A percentile compares a stretch with the other conserved stretches of the same genome.
Conservation (phyloP, 2,888 invertebrate species). For the Eurytoma californica region DNA sequence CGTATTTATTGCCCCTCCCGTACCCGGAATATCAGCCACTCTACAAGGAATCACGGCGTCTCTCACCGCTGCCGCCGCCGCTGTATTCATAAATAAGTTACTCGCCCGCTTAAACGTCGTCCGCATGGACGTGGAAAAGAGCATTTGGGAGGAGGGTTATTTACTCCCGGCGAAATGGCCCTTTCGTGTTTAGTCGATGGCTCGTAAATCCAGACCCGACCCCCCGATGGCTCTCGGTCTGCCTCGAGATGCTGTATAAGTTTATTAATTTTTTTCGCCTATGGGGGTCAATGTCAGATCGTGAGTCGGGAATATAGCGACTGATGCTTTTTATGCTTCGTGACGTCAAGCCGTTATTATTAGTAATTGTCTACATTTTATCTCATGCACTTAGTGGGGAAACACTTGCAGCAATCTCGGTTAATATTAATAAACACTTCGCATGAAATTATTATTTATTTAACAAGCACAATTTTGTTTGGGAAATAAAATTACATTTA, state of each 20-base stretch:
- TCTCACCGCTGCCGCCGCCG: not conserved
- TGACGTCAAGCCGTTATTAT: not conserved
- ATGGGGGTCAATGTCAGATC: not conserved
- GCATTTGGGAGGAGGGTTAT: slow-evolving; percentile 29
- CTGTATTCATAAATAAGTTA: slow-evolving; percentile 44
- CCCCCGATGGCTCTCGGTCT: slow-evolving; percentile 10
- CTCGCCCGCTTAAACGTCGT: slow-evolving; percentile 29
- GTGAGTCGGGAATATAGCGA: not conserved
- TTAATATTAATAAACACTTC: too few species aligned
- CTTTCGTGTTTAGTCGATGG: slow-evolving; percentile 36
- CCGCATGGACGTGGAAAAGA: slow-evolving; percentile 27
- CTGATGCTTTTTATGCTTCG: not conserved
- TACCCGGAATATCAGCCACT: slow-evolving; percentile 25
- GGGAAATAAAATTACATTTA: too few species aligned
- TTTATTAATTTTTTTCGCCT: slow-evolving; percentile 31
- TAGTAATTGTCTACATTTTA: not conserved
- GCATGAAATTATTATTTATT: too few species aligned
- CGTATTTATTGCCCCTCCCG: slow-evolving; percentile 31
- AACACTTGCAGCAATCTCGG: too few species aligned
- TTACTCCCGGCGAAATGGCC: slow-evolving; percentile 43
- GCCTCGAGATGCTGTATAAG: not conserved
- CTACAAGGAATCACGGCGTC: slow-evolving; percentile 28
- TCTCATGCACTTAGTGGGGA: too few species aligned
- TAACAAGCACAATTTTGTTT: too few species aligned
- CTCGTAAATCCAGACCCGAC: slow-evolving; percentile 33